Base-by-base conservation (phyloP, 1,140 invertebrate species). In the Hypsibius dujardini region DNA sequence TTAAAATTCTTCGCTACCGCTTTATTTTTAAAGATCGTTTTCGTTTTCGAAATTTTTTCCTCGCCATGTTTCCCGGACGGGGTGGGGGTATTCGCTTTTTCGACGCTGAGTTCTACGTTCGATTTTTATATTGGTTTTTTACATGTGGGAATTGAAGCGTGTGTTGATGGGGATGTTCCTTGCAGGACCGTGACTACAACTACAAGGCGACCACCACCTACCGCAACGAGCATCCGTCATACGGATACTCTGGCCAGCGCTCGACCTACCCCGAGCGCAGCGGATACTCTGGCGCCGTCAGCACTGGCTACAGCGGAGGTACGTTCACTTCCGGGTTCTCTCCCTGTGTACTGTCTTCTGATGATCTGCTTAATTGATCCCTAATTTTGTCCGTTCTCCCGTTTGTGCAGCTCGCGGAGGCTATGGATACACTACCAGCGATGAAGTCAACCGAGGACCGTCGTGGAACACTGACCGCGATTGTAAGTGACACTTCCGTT, bases 371-470 rank as follows among this genome's bases (percentile, higher is more conserved):
- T 28, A 28, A 28, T 28, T 28, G 28, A 28, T 28, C 28, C 28
- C 28, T 28, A 28, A 28, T 28, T 28, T 28, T 28, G 28, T 28
- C 28, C 28, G 28, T 28, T 28, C 28, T 28, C 28, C 28, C 28
- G 28, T 28, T 28, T 28, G 28, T 28, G 28, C 28, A 28, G 28
- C 28, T 42, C 62, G 62, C 12, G 62, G 62, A 12, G 62, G 62
- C 7, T 67, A 67, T 42, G 62, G 62, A 15, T 67, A 67, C 62
- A 12, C 12, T 12, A 67, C 62, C 62, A 67, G 62, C 62, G 62
- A 45, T 45, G 62, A 67, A 3, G 12, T 15, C 62, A 67, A 67
- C 62, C 62, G 62, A 12, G 62, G 62, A 28, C 50, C n/a, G n/a
- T 56, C 7, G 50, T n/a, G 50, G 50, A 56, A n/a, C 50, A 56